Conservation (phyloP, 1,140 invertebrate species). For the Brachionus asplanchnoidis region DNA sequence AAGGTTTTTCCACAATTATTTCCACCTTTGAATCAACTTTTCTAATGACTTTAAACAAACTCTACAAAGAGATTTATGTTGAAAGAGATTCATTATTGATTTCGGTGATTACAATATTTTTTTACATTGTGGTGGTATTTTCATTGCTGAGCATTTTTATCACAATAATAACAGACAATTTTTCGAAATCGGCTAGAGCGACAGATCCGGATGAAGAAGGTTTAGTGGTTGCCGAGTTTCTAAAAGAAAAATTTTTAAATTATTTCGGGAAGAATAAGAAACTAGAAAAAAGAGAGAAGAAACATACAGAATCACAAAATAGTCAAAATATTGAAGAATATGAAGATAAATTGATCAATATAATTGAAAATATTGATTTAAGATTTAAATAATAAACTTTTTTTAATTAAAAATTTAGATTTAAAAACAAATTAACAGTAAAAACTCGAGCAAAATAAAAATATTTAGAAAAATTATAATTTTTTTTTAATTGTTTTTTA, state of each 20-base stretch:
- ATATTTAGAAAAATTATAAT: too few relatives aligned
- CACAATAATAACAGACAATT: conserved; percentile 5
- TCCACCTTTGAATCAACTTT: background rate
- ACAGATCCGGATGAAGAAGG: background rate
- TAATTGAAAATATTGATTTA: background rate
- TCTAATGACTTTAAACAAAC: background rate
- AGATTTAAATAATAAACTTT: background rate
- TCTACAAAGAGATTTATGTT: background rate
- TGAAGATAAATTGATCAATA: background rate
- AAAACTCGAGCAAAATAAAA: background rate
- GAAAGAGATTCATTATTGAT: background rate
- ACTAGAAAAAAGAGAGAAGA: background rate
- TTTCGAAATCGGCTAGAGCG: background rate
- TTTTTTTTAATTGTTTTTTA: too few relatives aligned
- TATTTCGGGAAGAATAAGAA: background rate
- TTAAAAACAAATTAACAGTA: background rate
- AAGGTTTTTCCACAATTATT: background rate
- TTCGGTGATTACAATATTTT: background rate
- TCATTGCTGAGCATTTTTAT: background rate
- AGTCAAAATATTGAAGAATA: background rate
- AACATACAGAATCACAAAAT: background rate
- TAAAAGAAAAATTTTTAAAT: background rate
- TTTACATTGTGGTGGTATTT: background rate
- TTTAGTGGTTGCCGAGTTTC: background rate
- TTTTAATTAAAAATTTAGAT: background rate